Evolutionary conservation across 2,113 vertebrate species (phyloP).

Genomic region (Coracopsis vasa): DNA sequence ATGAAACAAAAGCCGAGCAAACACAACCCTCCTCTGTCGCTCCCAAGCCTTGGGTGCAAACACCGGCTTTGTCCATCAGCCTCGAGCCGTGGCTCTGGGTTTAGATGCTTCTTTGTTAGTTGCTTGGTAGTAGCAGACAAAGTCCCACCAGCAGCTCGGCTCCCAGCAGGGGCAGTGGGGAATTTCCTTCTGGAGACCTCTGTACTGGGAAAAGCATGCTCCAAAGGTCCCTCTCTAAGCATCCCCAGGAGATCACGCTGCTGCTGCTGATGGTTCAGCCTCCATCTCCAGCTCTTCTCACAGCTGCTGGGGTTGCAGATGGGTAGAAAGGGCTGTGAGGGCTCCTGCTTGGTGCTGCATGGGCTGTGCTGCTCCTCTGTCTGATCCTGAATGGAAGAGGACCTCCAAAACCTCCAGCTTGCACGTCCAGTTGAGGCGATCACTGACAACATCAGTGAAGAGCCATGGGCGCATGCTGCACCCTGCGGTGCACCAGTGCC

Average conservation of each 20-base stretch:
- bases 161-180: background rate
- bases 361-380: background rate
- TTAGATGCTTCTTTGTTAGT: background rate
- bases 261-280: background rate
- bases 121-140: background rate
- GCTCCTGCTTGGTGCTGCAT: background rate
- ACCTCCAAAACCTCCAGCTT: background rate
- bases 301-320: background rate
- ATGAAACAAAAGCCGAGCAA: background rate
- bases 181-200: background rate
- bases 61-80: background rate
- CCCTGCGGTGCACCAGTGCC: background rate
- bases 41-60: background rate
- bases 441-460: rapidly evolving
- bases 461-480: background rate
- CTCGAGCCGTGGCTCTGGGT: rapidly evolving
- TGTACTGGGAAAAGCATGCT: rapidly evolving
- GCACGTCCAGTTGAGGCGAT: rapidly evolving
- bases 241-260: background rate
- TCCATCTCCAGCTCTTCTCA: background rate
- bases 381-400: background rate
- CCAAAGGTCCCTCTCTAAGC: background rate
- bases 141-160: background rate
- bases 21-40: background rate
- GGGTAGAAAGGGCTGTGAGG: background rate